phyloP scores from a whole-genome alignment of 1,140 invertebrate species.

The Halictus rubicundus region DNA sequence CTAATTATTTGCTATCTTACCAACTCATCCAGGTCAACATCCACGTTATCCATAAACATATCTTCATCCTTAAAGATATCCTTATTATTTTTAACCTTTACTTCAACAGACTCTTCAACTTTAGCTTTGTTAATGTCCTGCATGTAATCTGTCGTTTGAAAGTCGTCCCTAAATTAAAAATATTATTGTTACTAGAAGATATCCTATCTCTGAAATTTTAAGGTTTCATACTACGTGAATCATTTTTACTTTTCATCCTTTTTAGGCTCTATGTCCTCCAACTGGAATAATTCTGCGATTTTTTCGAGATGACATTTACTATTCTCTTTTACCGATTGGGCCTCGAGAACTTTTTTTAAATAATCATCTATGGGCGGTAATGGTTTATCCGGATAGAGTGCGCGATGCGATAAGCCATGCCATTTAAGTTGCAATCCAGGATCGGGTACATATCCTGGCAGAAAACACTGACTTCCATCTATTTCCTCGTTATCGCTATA shows the following conservation, averaged over 20 bases:
- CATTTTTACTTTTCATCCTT: neutral
- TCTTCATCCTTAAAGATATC: neutral
- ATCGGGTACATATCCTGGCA: conserved; percentile 53
- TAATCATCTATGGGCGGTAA: conserved; percentile 50
- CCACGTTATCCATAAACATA: neutral
- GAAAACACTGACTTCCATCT: conserved; percentile 33
- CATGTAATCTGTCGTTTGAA: neutral
- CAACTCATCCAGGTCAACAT: conserved; percentile 38
- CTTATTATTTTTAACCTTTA: conserved; percentile 9
- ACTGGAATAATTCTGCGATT: conserved; percentile 49
- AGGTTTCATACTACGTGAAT: neutral
- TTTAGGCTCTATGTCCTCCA: conserved; percentile 18
- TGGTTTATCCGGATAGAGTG: conserved; percentile 59
- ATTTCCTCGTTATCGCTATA: conserved; percentile 14
- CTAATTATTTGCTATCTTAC: conserved; percentile 17
- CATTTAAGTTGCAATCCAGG: conserved; percentile 57
- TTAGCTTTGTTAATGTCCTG: neutral
- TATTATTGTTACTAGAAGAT: neutral
- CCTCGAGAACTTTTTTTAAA: conserved; percentile 46
- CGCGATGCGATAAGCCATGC: conserved; percentile 58
- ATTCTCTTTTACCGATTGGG: conserved; percentile 30
- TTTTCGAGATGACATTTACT: conserved; percentile 30
- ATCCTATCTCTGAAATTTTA: neutral
- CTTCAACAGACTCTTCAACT: neutral
- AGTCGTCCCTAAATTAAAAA: conserved; percentile 7